Base-by-base conservation (phyloP, 2,797 vertebrate species). In the Kryptolebias ocellatus region DNA sequence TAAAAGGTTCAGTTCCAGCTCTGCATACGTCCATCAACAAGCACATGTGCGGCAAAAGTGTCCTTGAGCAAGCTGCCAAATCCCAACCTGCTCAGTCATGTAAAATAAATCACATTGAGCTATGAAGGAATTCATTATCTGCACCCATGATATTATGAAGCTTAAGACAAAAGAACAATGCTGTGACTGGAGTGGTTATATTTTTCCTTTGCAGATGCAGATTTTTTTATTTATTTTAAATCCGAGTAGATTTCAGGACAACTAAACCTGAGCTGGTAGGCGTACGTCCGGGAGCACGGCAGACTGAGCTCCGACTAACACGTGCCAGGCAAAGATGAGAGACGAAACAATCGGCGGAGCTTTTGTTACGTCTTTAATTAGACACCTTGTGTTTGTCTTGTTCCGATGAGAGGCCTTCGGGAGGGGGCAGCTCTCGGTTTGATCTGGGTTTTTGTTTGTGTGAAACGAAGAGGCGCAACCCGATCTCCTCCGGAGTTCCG, bases 361-460 rank as follows among this genome's bases (percentile, higher is more conserved):
- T 83, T 83, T 82, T 86, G 85, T 80, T 86, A 53, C 83, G 80
- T 85, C 70, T 90, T 87, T 88, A 87, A 89, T 90, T 80, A 84
- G 65, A 46, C 55, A 50, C 68, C 60, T 74, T 34, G 73, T 74
- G 79, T 86, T 88, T 80, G 79, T 65, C 78, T 76, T 79, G 74
- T 89, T 84, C 64, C 47, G 56, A 75, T 58, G 63, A 67, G n/a
- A 53, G 55, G 52, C 71, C 50, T 20, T 11, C 5, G 79, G 71
- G 76, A 42, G 39, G 4, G 20, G 76, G 63, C 51, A 2, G 49
- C 71, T 63, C 68, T 58, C 66, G 4, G 18, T 58, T 60, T 57
- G 70, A 72, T 83, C 74, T 45, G 60, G 24, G 34, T 34, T 61
- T 59, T 58, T 60, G 76, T 74, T 73, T 68, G 74, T 77, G 60